Base-by-base conservation (phyloP, 1,140 invertebrate species). In the Sarcophaga peregrina region DNA sequence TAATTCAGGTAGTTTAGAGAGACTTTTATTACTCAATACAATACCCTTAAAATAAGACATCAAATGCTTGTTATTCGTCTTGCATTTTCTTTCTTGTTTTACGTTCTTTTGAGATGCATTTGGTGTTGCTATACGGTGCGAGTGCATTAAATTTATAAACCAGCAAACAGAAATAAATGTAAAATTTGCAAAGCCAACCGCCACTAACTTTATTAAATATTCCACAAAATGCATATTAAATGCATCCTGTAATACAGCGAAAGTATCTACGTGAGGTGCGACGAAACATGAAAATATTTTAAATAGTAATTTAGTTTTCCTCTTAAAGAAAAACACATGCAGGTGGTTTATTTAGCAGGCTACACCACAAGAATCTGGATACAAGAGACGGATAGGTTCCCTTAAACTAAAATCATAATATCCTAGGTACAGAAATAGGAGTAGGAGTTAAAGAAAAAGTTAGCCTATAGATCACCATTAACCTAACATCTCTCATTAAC, bases 181-280 rank as follows among this genome's bases (percentile, higher is more conserved):
- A 68, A 37, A 37, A 37, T 37, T 37, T 37, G 58, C 58, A 17
- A 20, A 17, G 17, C 62, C 17, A 72, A 13, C 17, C 20, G 50
- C 75, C 75, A 50, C 75, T 78, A 78, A 78, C 75, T 78, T 78
- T 78, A 78, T 78, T 78, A 78, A 78, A 78, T 78, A 78, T 78
- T 78, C 75, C 75, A 78, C 75, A 78, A 78, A 78, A 78, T 78
- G 75, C 75, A 78, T 78, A 78, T 78, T 78, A 78, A 78, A 78
- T 78, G 75, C 75, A 78, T 78, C 75, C 75, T 52, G 47, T 78
- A 50, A 50, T 50, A 78, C 15, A 68, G 62, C 62, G 10, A 68
- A n/a, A 68, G 13, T 9, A 10, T 52, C 1, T 52, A 52, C 9
- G 13, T 10, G 50, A 52, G 8, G 17, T 17, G 10, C n/a, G n/a